Conservation (phyloP, 2,797 vertebrate genomes). For the Chaetodon trifasciatus region DNA sequence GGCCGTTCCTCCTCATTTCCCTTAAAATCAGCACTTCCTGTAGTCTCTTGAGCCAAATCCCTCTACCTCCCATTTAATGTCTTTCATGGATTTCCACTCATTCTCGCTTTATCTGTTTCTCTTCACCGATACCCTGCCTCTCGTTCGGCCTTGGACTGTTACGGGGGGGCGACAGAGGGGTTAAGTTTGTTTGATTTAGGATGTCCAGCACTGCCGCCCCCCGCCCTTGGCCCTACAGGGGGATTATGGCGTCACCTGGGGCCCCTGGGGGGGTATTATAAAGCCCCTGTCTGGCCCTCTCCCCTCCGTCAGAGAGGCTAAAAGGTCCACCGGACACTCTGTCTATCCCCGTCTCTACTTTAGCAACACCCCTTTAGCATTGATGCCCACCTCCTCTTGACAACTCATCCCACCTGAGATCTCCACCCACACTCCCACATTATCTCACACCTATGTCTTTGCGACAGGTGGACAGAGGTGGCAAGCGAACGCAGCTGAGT, state of each 20-base stretch:
- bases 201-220: conserved; percentile 67
- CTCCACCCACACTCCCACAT: conserved; percentile 60
- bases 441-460: conserved; percentile 82
- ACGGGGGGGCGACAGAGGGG: conserved; percentile 60
- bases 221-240: conserved; percentile 69
- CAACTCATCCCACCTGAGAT: conserved; percentile 70
- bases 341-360: conserved; percentile 77
- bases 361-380: conserved; percentile 74
- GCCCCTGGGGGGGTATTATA: conserved; percentile 85
- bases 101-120: conserved; percentile 25
- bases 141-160: conserved; percentile 47
- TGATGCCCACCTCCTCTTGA: conserved; percentile 81
- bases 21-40: background rate
- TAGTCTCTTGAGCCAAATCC: background rate
- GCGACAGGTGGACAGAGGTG: conserved; percentile 78
- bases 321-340: conserved; percentile 83
- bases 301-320: conserved; percentile 86
- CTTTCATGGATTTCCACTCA: conserved; percentile 17
- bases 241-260: conserved; percentile 87
- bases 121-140: conserved; percentile 16
- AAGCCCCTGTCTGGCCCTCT: conserved; percentile 85
- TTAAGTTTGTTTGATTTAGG: conserved; percentile 83
- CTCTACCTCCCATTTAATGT: background rate
- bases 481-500: conserved; percentile 70
- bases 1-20: background rate